phyloP scores from a whole-genome alignment of 2,797 vertebrate species.

The Avahi laniger region DNA sequence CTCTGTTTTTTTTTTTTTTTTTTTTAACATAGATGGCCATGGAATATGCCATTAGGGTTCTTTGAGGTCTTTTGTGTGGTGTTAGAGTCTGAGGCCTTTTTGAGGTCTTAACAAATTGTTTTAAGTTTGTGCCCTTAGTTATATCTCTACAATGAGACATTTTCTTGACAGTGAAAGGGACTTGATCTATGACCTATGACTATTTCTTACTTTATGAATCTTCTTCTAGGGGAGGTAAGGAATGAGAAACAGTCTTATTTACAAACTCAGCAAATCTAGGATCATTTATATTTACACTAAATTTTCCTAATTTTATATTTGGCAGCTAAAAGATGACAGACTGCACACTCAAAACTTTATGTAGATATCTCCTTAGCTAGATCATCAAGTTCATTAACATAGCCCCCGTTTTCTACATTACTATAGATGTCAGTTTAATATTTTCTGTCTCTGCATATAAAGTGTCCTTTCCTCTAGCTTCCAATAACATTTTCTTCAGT shows the following conservation, averaged over 20 bases:
- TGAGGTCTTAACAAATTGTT: background rate
- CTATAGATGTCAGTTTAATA: background rate
- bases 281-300: background rate
- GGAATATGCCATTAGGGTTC: background rate
- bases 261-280: background rate
- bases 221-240: background rate
- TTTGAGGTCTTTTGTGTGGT: background rate
- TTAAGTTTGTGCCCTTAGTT: background rate
- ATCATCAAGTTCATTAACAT: background rate
- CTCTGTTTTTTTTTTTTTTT: background rate
- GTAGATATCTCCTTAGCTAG: background rate
- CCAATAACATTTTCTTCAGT: background rate
- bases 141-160: background rate
- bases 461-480: background rate
- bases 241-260: conserved; percentile 7
- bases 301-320: background rate
- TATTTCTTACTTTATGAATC: background rate
- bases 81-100: background rate
- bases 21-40: background rate
- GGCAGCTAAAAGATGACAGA: background rate
- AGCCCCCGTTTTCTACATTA: background rate
- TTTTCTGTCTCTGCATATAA: background rate
- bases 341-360: background rate
- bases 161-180: background rate
- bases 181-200: background rate